Base-by-base conservation (phyloP, 2,888 invertebrate genomes). In the Acholoe squamosa region DNA sequence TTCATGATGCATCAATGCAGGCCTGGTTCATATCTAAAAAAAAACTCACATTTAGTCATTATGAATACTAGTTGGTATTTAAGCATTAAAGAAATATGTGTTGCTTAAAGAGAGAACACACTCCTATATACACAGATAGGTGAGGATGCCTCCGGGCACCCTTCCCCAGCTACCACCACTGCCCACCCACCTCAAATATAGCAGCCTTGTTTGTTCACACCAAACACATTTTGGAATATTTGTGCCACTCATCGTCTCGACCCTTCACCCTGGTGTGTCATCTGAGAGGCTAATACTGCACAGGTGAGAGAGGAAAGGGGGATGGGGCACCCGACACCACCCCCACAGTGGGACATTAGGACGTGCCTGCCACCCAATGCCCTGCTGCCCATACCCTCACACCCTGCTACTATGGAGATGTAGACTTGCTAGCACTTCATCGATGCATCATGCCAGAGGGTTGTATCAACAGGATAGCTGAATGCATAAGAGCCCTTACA, bases 201-300 rank as follows among this genome's bases (percentile, higher is more conserved):
- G 43, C 43, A 43, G 61, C 61, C 14, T 19, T 80, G 22, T 80
- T 80, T 33, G 80, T 22, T 10, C 7, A 16, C 14, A 19, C 16
- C n/a, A 80, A 33, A 80, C 43, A 80, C 80, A 80, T 80, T 43
- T 80, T 43, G 80, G 80, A 80, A 80, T 80, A 80, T 80, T 33
- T 80, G 80, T 80, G 43, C 34, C 80, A 80, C 80, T 80, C 43
- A 80, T 80, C 80, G 33, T 33, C 34, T 33, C 80, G 80, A 33
- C 80, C 80, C 80, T 43, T 76, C 14, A 43, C 80, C 80, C 80
- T 16, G 80, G 22, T 25, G 33, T 80, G 80, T 80, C 80, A 80
- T 3, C 80, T 16, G 80, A 43, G 80, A 43, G n/a, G 80, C 10
- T 19, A 25, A 43, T 19, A 16, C 43, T 43, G 43, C 33, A 14